Evolutionary conservation across 64 coral and sea anemone species (phyloP), one percentile per base, ranked within the genome.

Genomic region (Platygyra sinensis): DNA sequence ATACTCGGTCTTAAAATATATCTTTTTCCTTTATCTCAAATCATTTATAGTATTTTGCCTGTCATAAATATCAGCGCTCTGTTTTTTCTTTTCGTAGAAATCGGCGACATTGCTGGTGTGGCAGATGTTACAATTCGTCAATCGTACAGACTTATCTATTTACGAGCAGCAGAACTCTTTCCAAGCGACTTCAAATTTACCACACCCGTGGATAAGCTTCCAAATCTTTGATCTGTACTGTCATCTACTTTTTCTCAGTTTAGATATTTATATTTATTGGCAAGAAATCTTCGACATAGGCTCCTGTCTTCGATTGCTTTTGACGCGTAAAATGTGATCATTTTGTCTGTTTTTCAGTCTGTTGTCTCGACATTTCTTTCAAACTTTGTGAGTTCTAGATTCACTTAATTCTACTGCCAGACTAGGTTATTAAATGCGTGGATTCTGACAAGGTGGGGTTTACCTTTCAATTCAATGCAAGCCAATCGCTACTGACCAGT

Each of bases 61-160:
- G 20, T 27, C 22, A 25, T 69, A 25, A 69, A 24, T 0, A 60
- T 62, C n/a, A 31, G 10, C 0, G 30, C 33, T 62, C 6, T 10
- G 14, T 75, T 19, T 39, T 54, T 13, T 79, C 73, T 62, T 67
- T 76, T 89, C 62, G 10, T 77, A 94, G 93, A 94, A 87, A 94
- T 94, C 79, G 93, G 93, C 22, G 93, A 94, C 62, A 94, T 94
- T 22, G 93, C 93, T 27, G 93, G 93, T 49, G 93, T 94, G 27
- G 93, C 93, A 11, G 93, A 94, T 78, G 93, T 94, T 7, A 94
- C 93, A 2, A 94, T 94, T 63, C 81, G 93, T 49, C 93, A 94
- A 62, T 94, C 93, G 10, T 94, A 94, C 79, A 79, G 89, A 81
- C 89, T 94, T 22, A 89, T 91, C 22, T 94, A 75, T 84, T 73